Evolutionary conservation across 1,140 invertebrate species (phyloP).

Genomic region (Cotesia vestalis): DNA sequence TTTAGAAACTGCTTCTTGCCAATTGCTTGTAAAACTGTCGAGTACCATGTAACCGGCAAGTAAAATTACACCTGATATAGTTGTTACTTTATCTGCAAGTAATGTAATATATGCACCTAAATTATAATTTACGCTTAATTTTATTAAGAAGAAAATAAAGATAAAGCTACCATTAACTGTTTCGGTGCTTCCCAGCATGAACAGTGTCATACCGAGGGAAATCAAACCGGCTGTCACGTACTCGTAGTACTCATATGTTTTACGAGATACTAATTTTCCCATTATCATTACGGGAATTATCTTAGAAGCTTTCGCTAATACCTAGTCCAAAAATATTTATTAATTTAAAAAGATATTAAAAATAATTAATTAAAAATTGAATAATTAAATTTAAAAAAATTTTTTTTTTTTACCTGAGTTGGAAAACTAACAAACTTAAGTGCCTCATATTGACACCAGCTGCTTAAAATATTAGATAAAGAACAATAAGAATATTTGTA

Average conservation of each 20-base stretch:
- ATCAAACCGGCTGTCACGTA: conserved; percentile 91
- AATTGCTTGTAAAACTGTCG: conserved; percentile 98
- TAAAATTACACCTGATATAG: conserved; percentile 86
- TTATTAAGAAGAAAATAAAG: neutral
- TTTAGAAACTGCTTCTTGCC: conserved; percentile 92
- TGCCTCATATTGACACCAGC: conserved; percentile 99
- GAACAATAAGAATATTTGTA: conserved; percentile 98
- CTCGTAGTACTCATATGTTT: conserved; percentile 92
- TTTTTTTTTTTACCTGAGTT: conserved; percentile 76
- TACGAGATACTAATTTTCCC: conserved; percentile 91
- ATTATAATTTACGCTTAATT: conserved; percentile 32
- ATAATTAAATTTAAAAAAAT: too few species aligned
- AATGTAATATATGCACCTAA: conserved; percentile 24
- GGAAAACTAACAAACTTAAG: conserved; percentile 98
- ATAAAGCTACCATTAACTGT: conserved; percentile 62
- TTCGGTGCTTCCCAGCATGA: conserved; percentile 79
- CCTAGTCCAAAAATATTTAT: conserved; percentile 65
- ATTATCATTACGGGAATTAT: conserved; percentile 98
- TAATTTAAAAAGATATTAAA: neutral
- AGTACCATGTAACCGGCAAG: conserved; percentile 91
- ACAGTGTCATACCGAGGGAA: conserved; percentile 91
- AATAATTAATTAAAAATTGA: neutral
- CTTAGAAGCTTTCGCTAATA: conserved; percentile 93
- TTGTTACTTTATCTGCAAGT: conserved; percentile 72
- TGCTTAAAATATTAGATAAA: conserved; percentile 97